Base-by-base conservation (phyloP, 2,888 invertebrate genomes). In the Creontiades dilutus region DNA sequence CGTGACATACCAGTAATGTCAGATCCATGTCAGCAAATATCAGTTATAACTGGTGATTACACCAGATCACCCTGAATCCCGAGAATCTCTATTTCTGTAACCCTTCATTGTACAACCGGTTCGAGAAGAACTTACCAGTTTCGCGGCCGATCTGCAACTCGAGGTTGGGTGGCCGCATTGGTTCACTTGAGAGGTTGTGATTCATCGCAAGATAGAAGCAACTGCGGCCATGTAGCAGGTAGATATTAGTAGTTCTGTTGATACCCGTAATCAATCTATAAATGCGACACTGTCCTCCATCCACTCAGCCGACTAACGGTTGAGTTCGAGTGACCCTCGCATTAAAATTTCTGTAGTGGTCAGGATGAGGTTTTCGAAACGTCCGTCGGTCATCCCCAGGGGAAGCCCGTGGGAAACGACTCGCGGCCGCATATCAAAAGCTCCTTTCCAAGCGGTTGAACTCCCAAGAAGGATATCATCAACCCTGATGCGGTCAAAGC, bases 311-410 rank as follows among this genome's bases (percentile, higher is more conserved):
- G n/a, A 19, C 61, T 68, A 68, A 68, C 68, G 68, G 68, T 68
- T 13, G 57, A n/a, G 68, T 19, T 12, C 16, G 52, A 23, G 27
- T 68, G 27, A 68, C 27, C 57, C 57, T 57, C 57, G 19, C 68
- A 68, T 19, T 27, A 68, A 27, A 23, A 68, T 23, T 68, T 68
- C 68, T 27, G 19, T 80, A 27, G 47, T 46, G 78, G 78, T 47
- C 78, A 47, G 78, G 78, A 80, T 80, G 78, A 80, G 78, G 47
- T 80, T 80, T 80, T 46, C 46, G 46, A 46, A 47, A 47, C 12
- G n/a, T n/a, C n/a, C 16, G 37, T 37, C 37, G 46, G 46, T 47
- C 46, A 80, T 47, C 37, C 46, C 16, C 37, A 12, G 19, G 47
- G 47, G 37, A 37, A 19, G 78, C 78, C 46, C 78, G 78, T 80